These are phyloP conservation scores for Xanthia icteritia DNA, from an alignment of 2,888 invertebrate species.

Conservation along the genomic window DNA sequence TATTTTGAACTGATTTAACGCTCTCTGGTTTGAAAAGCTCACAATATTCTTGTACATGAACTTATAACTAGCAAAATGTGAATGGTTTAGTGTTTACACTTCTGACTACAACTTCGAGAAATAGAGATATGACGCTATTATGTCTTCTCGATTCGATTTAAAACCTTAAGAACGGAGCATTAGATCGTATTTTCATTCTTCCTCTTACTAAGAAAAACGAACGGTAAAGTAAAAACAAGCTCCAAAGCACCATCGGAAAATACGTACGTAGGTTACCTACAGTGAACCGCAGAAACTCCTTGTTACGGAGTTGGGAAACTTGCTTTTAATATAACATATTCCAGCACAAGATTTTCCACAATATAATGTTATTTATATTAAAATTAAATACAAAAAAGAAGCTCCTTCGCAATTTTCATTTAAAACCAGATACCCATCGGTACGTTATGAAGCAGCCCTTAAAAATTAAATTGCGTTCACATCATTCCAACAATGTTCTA, in stretches of 20 bases:
- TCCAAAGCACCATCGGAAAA: neutral
- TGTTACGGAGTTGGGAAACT: conserved; percentile 21
- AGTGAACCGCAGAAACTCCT: conserved; percentile 2
- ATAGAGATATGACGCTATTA: neutral
- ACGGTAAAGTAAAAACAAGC: neutral
- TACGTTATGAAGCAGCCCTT: conserved; percentile 59
- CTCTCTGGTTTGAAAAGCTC: neutral
- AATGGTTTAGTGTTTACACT: neutral
- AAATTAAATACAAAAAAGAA: conserved; percentile 43
- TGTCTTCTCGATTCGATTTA: neutral
- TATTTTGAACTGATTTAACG: neutral
- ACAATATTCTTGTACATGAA: neutral
- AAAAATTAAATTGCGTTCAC: conserved; percentile 64
- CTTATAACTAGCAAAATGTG: neutral
- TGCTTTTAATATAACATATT: neutral
- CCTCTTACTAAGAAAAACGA: neutral
- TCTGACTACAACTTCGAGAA: neutral
- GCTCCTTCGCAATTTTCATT: conserved; percentile 53
- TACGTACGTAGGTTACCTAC: neutral
- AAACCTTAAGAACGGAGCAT: neutral
- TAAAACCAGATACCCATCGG: conserved; percentile 59
- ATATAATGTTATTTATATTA: conserved; percentile 1
- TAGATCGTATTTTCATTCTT: neutral
- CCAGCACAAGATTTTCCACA: neutral
- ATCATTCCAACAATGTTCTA: conserved; percentile 47